Conservation (phyloP, 35 echinoderm and acorn worm species). For the Heliocidaris tuberculata region DNA sequence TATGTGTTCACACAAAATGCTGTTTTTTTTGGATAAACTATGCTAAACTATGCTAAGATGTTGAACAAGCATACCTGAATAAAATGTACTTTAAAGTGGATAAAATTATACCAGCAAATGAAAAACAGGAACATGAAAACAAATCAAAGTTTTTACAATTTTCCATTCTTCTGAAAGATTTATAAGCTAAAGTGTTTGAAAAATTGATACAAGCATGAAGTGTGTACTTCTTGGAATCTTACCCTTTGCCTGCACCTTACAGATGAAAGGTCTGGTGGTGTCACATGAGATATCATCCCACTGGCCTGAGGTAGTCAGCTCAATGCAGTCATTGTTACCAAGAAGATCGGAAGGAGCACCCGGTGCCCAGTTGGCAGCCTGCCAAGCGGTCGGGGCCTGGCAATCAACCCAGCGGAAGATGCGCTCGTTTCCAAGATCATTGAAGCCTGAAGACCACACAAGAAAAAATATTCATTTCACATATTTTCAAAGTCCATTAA, state of each 20-base stretch:
- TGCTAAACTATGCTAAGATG: too few relatives aligned
- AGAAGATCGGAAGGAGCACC: constrained; percentile 50
- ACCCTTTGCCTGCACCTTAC: constrained; percentile 67
- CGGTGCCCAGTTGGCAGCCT: constrained; percentile 58
- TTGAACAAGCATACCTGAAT: too few relatives aligned
- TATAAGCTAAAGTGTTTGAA: too few relatives aligned
- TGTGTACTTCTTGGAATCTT: background rate
- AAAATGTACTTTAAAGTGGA: too few relatives aligned
- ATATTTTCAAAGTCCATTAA: background rate
- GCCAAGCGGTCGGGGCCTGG: constrained; percentile 45
- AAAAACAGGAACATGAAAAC: too few relatives aligned
- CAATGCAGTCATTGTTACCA: constrained; percentile 66
- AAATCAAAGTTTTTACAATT: too few relatives aligned
- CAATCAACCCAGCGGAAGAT: constrained; percentile 74
- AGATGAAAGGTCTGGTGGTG: constrained; percentile 53
- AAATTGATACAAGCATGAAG: too few relatives aligned
- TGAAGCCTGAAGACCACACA: constrained; percentile 52
- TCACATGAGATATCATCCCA: constrained; percentile 69
- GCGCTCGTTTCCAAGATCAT: constrained; percentile 63
- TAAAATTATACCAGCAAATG: too few relatives aligned
- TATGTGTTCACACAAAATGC: too few relatives aligned
- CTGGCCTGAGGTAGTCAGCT: constrained; percentile 32
- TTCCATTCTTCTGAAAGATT: too few relatives aligned
- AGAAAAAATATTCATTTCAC: background rate
- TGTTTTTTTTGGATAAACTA: too few relatives aligned